A percentile compares a stretch with the other conserved stretches of the same genome.
phyloP scores from a whole-genome alignment of 2,797 vertebrate genomes.

The Cynodonichthys magdalenae region DNA sequence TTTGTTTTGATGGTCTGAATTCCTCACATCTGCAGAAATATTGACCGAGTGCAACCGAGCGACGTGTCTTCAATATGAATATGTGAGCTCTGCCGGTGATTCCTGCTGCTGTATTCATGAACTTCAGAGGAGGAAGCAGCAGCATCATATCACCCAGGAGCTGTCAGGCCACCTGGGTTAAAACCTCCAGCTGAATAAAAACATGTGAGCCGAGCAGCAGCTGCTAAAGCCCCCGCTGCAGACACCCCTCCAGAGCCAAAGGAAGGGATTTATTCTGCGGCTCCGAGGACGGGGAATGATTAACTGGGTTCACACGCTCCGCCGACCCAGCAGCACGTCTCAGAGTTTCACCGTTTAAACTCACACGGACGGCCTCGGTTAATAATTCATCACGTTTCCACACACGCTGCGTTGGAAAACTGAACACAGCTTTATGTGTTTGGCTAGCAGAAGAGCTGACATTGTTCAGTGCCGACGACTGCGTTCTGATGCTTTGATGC shows the following conservation, averaged over 20 bases:
- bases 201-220: constrained; percentile 34
- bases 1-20: too few relatives aligned
- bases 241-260: constrained; percentile 30
- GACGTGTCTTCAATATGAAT: not conserved
- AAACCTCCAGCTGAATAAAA: constrained; percentile 46
- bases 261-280: constrained; percentile 33
- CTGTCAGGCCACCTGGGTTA: not conserved
- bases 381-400: constrained; percentile 40
- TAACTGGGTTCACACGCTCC: constrained; percentile 23
- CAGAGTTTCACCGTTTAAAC: constrained; percentile 9
- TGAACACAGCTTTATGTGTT: not conserved
- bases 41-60: not conserved
- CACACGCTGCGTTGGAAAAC: constrained; percentile 9
- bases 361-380: constrained; percentile 1
- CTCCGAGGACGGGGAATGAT: constrained; percentile 33
- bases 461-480: not conserved
- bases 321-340: constrained; percentile 10
- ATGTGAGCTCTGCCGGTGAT: not conserved
- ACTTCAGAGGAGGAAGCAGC: not conserved
- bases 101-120: constrained; percentile 3
- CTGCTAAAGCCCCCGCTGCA: constrained; percentile 14
- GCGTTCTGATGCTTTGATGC: not conserved
- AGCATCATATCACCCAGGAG: not conserved
- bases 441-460: not conserved
- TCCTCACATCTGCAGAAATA: not conserved